These are phyloP conservation scores for Numenius arquata DNA, from an alignment of 2,113 vertebrate species.

Conservation along the genomic window DNA sequence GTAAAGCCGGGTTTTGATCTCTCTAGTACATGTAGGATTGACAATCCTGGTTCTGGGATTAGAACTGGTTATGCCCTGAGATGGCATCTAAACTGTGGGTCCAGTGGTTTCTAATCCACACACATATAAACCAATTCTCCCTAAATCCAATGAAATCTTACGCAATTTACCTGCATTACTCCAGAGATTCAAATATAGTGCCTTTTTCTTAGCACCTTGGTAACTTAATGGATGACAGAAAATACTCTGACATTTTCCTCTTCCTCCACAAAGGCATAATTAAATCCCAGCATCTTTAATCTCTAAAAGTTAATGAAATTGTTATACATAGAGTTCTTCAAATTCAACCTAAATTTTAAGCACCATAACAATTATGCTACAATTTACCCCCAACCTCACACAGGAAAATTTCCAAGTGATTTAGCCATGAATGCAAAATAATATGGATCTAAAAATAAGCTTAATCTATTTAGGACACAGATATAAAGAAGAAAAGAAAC, in stretches of 20 bases:
- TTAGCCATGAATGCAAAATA: background rate
- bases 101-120: background rate
- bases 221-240: background rate
- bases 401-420: background rate
- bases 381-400: background rate
- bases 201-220: background rate
- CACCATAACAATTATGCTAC: background rate
- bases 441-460: background rate
- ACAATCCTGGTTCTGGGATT: background rate
- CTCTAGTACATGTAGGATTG: accelerated
- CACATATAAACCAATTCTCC: background rate
- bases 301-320: background rate
- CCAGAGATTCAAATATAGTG: background rate
- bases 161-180: background rate
- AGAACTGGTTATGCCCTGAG: background rate
- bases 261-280: background rate
- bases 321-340: background rate
- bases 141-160: background rate
- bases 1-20: background rate
- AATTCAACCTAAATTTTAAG: background rate
- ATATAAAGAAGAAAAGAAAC: background rate
- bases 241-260: background rate
- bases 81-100: background rate
- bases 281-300: background rate
- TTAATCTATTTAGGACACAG: background rate